Percentiles rank a stretch among this genome's conserved stretches.
phyloP scores from a whole-genome alignment of 2,888 invertebrate genomes.

The Cristatella mucedo region DNA sequence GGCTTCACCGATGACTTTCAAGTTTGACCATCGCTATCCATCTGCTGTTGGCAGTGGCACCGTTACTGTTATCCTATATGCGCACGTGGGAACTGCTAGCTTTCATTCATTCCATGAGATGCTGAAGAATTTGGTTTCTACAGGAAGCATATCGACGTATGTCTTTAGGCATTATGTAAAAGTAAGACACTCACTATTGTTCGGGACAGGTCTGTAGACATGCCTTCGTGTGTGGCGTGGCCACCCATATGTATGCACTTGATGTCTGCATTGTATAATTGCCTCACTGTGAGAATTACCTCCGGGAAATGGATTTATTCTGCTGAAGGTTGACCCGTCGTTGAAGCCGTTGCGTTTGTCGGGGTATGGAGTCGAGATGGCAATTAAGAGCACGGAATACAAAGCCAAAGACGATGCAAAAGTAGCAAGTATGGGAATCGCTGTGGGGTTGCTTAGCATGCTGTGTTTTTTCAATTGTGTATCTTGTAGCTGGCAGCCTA shows the following conservation, averaged over 20 bases:
- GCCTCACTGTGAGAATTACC: background rate
- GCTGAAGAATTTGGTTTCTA: constrained; percentile 52
- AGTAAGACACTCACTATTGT: constrained; percentile 39
- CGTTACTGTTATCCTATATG: constrained; percentile 59
- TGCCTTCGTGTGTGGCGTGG: background rate
- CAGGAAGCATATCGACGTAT: constrained; percentile 63
- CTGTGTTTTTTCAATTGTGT: too few species aligned
- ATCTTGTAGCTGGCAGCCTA: too few species aligned
- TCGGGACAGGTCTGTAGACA: background rate
- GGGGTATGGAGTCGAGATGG: constrained; percentile 93
- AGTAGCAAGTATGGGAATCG: constrained; percentile 31
- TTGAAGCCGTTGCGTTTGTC: constrained; percentile 57
- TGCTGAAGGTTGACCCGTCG: constrained; percentile 41
- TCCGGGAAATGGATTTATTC: constrained; percentile 10
- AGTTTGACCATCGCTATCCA: constrained; percentile 70
- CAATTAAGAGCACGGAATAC: constrained; percentile 96
- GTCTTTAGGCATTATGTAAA: constrained; percentile 70
- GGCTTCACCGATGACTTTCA: constrained; percentile 48
- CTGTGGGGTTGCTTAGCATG: too few species aligned
- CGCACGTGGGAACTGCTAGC: constrained; percentile 61
- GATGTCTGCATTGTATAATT: background rate
- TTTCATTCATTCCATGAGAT: constrained; percentile 59
- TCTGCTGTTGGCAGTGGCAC: constrained; percentile 48
- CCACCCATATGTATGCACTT: background rate
- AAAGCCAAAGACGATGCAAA: constrained; percentile 85